Conservation (phyloP, 2,113 vertebrate species). For the Halichoerus grypus region DNA sequence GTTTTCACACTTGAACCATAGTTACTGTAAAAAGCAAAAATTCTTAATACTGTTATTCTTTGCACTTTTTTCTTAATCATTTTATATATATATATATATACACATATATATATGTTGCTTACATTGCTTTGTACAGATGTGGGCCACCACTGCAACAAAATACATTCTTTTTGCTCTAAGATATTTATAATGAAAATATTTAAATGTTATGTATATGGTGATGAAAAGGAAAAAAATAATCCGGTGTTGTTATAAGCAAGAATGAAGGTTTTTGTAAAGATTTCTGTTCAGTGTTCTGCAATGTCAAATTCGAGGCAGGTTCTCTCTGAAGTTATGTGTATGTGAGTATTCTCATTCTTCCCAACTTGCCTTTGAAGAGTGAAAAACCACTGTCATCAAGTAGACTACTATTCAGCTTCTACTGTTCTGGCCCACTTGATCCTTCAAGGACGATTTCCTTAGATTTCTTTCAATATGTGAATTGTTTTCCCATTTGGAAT, state of each 20-base stretch:
- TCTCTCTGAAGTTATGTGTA: constrained; percentile 74
- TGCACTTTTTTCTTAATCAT: constrained; percentile 88
- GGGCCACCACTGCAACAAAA: constrained; percentile 84
- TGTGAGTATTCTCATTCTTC: constrained; percentile 74
- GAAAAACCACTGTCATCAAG: constrained; percentile 64
- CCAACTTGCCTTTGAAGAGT: constrained; percentile 69
- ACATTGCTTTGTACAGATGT: constrained; percentile 88
- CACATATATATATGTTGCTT: constrained; percentile 82
- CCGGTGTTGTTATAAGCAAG: constrained; percentile 84
- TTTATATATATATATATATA: constrained; percentile 81
- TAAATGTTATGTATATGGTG: constrained; percentile 89
- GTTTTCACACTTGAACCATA: constrained; percentile 84
- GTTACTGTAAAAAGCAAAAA: constrained; percentile 86
- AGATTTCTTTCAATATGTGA: constrained; percentile 60
- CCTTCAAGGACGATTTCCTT: constrained; percentile 66
- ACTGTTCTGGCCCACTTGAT: constrained; percentile 57
- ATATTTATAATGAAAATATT: constrained; percentile 88
- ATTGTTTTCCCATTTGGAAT: constrained; percentile 13
- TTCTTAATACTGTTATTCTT: constrained; percentile 88
- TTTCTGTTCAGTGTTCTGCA: constrained; percentile 69
- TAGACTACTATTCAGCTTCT: constrained; percentile 59
- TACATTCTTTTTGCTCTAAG: constrained; percentile 83
- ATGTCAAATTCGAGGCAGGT: constrained; percentile 72
- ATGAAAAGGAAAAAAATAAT: constrained; percentile 83
- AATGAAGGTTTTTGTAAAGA: constrained; percentile 85